Evolutionary conservation across 2,888 invertebrate species (phyloP).

Genomic region (Hymenopus coronatus): DNA sequence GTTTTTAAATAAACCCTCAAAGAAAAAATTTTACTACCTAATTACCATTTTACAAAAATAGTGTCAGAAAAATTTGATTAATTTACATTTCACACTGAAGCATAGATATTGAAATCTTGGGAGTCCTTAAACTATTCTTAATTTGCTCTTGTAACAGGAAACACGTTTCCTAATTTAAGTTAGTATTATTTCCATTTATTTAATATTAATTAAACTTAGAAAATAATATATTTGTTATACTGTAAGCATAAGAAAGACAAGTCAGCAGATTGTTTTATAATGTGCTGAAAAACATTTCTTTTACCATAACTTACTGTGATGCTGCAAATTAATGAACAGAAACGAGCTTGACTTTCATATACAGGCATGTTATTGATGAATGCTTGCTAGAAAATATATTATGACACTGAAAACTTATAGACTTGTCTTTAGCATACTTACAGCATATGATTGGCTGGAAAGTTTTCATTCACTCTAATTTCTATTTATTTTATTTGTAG

Average conservation of each 20-base stretch:
- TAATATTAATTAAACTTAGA: not conserved
- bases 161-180: not conserved
- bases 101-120: not conserved
- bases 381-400: not conserved
- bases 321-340: not conserved
- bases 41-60: no score
- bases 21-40: no score
- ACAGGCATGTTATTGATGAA: not conserved
- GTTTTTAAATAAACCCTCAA: no score
- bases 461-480: not conserved
- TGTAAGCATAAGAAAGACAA: not conserved
- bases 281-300: not conserved
- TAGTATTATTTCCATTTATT: not conserved
- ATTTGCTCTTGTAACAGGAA: not conserved
- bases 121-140: not conserved
- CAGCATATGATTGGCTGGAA: not conserved
- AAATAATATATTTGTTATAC: not conserved
- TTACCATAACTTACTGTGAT: not conserved
- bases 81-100: not conserved
- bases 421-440: not conserved
- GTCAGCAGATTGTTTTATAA: not conserved
- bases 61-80: no score
- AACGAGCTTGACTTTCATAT: not conserved
- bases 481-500: no score
- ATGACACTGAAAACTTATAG: not conserved